phyloP scores from a whole-genome alignment of 2,888 invertebrate species.

The Cephus sareptanus region DNA sequence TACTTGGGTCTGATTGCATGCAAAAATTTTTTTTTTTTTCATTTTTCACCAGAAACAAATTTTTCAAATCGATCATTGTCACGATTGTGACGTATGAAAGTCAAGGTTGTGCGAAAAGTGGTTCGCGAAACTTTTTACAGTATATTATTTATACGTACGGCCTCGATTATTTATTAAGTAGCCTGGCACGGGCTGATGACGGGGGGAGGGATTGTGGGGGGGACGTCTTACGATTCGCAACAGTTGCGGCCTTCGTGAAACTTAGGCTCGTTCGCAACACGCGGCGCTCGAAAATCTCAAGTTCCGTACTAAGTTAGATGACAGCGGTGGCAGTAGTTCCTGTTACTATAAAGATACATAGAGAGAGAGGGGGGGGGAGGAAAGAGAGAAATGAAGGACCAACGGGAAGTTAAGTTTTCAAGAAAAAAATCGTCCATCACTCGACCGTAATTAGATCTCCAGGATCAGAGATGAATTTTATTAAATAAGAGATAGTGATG shows the following conservation, averaged over 20 bases:
- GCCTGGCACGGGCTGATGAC: not conserved
- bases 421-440: too few relatives aligned
- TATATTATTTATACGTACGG: too few relatives aligned
- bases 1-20: not conserved
- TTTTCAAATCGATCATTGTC: too few relatives aligned
- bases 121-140: too few relatives aligned
- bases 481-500: not conserved
- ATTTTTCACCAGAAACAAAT: too few relatives aligned
- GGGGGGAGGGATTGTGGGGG: too few relatives aligned
- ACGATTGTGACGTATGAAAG: too few relatives aligned
- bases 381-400: not conserved
- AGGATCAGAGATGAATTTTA: not conserved
- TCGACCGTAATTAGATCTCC: not conserved
- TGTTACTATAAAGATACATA: slow-evolving; percentile 4
- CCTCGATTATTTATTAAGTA: not conserved
- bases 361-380: slow-evolving; percentile 6
- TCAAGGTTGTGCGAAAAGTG: too few relatives aligned
- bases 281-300: slow-evolving; percentile 16
- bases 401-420: slow-evolving; percentile 1
- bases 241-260: slow-evolving; percentile 20
- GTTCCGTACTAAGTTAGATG: not conserved
- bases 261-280: slow-evolving; percentile 30
- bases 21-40: too few relatives aligned
- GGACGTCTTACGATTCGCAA: slow-evolving; percentile 21
- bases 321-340: not conserved